These are phyloP conservation scores for Macrosoma leucophasiata DNA, from an alignment of 2,888 invertebrate genomes.

Conservation along the genomic window DNA sequence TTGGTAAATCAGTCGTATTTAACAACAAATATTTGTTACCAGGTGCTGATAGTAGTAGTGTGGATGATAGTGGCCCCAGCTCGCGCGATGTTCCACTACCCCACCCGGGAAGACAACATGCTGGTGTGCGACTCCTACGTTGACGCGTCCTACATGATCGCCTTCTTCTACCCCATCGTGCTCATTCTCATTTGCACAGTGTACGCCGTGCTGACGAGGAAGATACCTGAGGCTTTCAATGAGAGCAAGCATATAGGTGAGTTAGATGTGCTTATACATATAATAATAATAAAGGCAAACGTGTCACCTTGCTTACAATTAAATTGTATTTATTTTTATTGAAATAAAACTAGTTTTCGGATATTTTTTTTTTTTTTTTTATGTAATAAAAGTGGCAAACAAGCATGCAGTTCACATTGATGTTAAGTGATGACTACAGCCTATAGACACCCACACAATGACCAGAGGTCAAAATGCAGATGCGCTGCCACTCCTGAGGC, in stretches of 20 bases:
- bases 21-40: conserved; percentile 2
- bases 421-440: too few species aligned
- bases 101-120: conserved; percentile 93
- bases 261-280: too few species aligned
- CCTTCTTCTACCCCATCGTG: conserved; percentile 94
- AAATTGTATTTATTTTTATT: neutral
- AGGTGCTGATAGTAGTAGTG: conserved; percentile 91
- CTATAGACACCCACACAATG: too few species aligned
- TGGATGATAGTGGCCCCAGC: conserved; percentile 96
- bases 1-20: too few species aligned
- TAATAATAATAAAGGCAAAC: neutral
- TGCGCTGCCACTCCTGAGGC: too few species aligned
- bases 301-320: neutral
- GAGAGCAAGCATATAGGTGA: conserved; percentile 97
- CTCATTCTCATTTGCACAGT: conserved; percentile 95
- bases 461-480: too few species aligned
- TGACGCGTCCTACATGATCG: conserved; percentile 95
- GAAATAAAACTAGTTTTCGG: too few species aligned
- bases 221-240: conserved; percentile 99
- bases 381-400: too few species aligned
- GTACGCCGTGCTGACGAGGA: conserved; percentile 95
- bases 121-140: conserved; percentile 95
- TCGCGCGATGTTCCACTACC: conserved; percentile 91
- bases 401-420: too few species aligned
- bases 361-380: too few species aligned